Conservation (phyloP, 2,113 vertebrate species). For the Cyanistes caeruleus region DNA sequence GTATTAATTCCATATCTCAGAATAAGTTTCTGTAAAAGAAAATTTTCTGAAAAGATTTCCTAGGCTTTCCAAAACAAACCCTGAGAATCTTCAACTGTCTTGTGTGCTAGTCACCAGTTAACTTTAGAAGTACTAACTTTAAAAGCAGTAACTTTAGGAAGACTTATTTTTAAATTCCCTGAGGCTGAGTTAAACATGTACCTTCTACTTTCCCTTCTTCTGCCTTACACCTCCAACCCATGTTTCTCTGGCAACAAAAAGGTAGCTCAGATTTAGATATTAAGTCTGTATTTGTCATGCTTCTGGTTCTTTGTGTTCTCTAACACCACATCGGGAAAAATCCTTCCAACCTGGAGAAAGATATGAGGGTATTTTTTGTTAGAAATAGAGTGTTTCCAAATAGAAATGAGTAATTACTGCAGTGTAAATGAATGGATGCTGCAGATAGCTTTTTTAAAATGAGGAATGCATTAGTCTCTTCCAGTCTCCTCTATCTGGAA, state of each 20-base stretch:
- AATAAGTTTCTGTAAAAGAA: not conserved
- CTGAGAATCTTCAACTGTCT: not conserved
- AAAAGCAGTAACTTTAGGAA: not conserved
- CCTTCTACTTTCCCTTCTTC: not conserved
- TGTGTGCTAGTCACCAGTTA: not conserved
- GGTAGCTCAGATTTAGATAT: not conserved
- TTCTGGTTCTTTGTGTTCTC: not conserved
- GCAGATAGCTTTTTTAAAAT: not conserved
- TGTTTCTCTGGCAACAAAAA: not conserved
- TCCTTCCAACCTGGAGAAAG: not conserved
- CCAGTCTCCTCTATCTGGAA: not conserved
- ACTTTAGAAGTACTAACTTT: not conserved
- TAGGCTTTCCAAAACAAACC: not conserved
- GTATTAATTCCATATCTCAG: not conserved
- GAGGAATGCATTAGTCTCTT: not conserved
- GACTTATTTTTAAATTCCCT: not conserved
- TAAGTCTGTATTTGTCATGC: not conserved
- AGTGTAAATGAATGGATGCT: not conserved
- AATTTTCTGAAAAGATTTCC: not conserved
- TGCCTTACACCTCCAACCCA: not conserved
- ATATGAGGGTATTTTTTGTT: not conserved
- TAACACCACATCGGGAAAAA: not conserved
- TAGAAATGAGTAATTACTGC: not conserved
- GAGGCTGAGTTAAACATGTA: not conserved
- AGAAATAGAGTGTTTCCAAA: not conserved